Evolutionary conservation across 2,113 vertebrate genomes (phyloP), one percentile per base, ranked within the genome.

Genomic region (Erinaceus europaeus): DNA sequence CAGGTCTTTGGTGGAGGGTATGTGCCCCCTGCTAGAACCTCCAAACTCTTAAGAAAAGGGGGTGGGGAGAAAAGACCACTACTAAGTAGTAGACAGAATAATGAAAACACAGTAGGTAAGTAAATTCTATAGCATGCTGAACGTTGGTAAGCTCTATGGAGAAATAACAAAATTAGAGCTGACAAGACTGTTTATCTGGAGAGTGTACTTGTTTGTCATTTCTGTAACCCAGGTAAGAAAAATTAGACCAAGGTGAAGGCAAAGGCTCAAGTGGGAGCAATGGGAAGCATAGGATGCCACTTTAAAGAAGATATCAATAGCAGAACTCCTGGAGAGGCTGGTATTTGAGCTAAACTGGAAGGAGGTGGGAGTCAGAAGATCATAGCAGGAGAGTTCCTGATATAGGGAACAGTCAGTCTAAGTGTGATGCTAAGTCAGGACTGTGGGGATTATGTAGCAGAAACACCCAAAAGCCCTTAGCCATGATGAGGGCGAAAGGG

Each of bases 381-480:
- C 20, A 72, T 1, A n/a, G 36, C 36, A 36, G 38, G 59, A 71
- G 71, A 80, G 21, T 50, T 48, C 18, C 15, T 46, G 52, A 29
- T 4, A 44, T 13, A 87, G 42, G 50, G 32, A 73, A 40, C 1
- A 55, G 48, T 14, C 74, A 23, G 38, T 4, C 32, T 10, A 67
- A 61, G 42, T n/a, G n/a, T 13, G 21, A 52, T 13, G 12, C 29
- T 2, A 36, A 38, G 23, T 57, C 11, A 65, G 59, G 20, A 69
- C 32, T 0, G 0, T 32, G n/a, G n/a, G 67, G 14, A n/a, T 17
- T 3, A 3, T 21, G 32, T 65, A 42, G 17, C 4, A 44, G 32
- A 3, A 77, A 71, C 4, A 44, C 32, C 8, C 5, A 38, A n/a
- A n/a, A n/a, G n/a, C n/a, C n/a, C n/a, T n/a, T n/a, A n/a, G n/a